These are phyloP conservation scores for Streptopelia turtur DNA, from an alignment of 2,797 vertebrate genomes.

Conservation along the genomic window DNA sequence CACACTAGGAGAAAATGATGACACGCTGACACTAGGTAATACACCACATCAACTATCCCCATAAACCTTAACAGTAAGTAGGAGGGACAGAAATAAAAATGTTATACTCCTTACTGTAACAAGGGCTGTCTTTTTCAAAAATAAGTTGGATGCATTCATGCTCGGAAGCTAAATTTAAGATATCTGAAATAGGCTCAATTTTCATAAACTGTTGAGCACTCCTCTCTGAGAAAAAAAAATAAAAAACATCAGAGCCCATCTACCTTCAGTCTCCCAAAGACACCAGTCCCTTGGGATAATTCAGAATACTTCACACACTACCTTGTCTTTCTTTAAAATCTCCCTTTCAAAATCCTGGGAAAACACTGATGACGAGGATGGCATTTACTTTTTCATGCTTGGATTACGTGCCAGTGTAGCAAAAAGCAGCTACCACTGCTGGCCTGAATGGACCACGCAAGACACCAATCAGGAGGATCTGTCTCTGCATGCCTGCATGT, in stretches of 20 bases:
- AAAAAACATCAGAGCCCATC: neutral
- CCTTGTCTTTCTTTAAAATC: neutral
- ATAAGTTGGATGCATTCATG: neutral
- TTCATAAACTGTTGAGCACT: neutral
- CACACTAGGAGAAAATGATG: neutral
- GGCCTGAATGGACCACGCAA: neutral
- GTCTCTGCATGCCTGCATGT: neutral
- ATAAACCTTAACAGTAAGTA: neutral
- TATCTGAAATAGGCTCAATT: neutral
- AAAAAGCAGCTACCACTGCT: neutral
- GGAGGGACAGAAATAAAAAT: neutral
- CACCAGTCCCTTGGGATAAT: neutral
- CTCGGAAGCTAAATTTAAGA: neutral
- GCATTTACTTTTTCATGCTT: neutral
- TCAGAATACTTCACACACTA: neutral
- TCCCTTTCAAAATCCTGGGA: neutral
- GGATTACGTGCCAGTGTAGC: neutral
- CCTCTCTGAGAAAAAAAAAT: neutral
- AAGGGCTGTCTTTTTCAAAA: neutral
- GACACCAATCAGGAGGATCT: neutral
- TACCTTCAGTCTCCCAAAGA: neutral
- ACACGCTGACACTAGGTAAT: neutral
- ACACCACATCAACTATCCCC: neutral
- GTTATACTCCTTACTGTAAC: neutral
- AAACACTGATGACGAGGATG: neutral